These are phyloP conservation scores for Lepidothrix coronata DNA, from an alignment of 2,113 vertebrate species.

Conservation along the genomic window DNA sequence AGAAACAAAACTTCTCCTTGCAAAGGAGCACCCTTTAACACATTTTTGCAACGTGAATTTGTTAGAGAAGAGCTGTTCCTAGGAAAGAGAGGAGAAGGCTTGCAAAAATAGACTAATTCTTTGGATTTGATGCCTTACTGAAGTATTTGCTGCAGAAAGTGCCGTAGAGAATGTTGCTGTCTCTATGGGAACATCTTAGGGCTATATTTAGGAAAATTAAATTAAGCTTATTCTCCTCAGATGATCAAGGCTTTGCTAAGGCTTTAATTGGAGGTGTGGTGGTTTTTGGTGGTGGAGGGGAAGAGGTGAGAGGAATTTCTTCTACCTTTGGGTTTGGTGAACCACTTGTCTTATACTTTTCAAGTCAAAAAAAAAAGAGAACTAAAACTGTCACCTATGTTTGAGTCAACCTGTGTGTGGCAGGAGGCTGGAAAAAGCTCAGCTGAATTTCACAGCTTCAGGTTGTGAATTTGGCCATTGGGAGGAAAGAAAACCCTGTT, in stretches of 20 bases:
- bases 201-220: slow-evolving; percentile 36
- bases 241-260: background rate
- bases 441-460: background rate
- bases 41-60: background rate
- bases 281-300: background rate
- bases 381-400: background rate
- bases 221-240: background rate
- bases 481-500: fast-evolving
- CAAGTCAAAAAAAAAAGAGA: background rate
- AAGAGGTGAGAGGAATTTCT: background rate
- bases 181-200: slow-evolving; percentile 31
- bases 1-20: background rate
- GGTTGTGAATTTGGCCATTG: background rate
- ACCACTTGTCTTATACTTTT: background rate
- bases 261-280: background rate
- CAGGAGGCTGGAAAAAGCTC: background rate
- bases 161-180: background rate
- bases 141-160: slow-evolving; percentile 14
- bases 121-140: background rate
- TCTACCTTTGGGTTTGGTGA: background rate
- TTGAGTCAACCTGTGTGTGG: background rate
- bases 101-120: slow-evolving; percentile 8
- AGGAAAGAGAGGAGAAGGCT: background rate
- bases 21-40: background rate
- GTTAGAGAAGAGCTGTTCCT: background rate